Evolutionary conservation across 2,797 vertebrate genomes (phyloP).

Genomic region (Enteromius mattozi): DNA sequence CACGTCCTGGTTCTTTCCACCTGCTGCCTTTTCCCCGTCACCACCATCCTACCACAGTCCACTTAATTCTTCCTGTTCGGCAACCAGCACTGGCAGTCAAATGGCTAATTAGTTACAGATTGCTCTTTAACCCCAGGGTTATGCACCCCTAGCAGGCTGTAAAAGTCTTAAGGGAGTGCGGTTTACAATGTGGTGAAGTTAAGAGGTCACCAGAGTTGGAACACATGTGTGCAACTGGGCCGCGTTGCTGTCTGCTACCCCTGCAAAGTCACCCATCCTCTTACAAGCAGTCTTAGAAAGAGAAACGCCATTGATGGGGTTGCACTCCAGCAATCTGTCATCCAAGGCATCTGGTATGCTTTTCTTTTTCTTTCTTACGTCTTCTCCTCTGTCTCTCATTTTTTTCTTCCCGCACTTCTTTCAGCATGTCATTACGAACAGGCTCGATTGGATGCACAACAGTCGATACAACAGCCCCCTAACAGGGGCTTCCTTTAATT

Average conservation of each 20-base stretch:
- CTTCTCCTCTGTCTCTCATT: conserved; percentile 3
- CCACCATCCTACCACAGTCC: conserved; percentile 43
- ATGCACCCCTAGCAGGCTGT: conserved; percentile 68
- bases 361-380: conserved; percentile 37
- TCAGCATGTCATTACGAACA: conserved; percentile 55
- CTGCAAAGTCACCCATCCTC: conserved; percentile 43
- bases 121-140: conserved; percentile 82
- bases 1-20: conserved; percentile 42
- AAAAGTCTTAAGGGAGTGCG: conserved; percentile 78
- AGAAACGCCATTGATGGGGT: conserved; percentile 41
- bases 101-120: conserved; percentile 83
- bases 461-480: conserved; percentile 40
- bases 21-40: conserved; percentile 57
- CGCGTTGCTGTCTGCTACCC: conserved; percentile 9
- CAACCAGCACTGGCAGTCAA: conserved; percentile 75
- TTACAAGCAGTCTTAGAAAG: conserved; percentile 48
- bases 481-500: conserved; percentile 41
- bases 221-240: conserved; percentile 42
- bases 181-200: conserved; percentile 77
- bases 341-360: conserved; percentile 60
- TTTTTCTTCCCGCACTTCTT: conserved; percentile 36
- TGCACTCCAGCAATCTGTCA: conserved; percentile 57
- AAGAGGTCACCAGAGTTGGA: conserved; percentile 69
- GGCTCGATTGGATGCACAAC: conserved; percentile 54
- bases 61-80: conserved; percentile 74